A percentile compares a stretch with the other conserved stretches of the same genome.
Conservation (phyloP, 2,113 vertebrate genomes). For the Promerops cafer region DNA sequence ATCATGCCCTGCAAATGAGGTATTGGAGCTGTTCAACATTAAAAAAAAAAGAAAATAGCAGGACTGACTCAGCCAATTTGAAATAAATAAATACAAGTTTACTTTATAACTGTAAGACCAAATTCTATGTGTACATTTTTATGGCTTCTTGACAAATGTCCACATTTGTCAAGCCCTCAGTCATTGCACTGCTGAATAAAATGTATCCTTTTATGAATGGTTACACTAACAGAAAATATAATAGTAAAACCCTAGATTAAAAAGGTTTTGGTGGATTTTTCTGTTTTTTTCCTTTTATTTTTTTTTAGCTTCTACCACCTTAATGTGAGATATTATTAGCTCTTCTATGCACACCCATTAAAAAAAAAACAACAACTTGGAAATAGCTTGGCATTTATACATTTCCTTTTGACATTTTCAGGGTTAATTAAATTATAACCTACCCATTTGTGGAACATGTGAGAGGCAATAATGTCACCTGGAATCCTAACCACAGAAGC, state of each 20-base stretch:
- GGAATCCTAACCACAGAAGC: neutral
- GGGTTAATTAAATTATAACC: slow-evolving; percentile 66
- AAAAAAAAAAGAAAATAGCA: neutral
- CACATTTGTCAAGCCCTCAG: neutral
- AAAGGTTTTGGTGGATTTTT: neutral
- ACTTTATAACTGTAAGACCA: neutral
- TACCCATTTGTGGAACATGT: neutral
- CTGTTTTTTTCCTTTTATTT: fast-evolving
- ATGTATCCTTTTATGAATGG: neutral
- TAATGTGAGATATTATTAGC: neutral
- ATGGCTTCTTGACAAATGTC: neutral
- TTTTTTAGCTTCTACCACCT: neutral
- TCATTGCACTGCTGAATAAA: neutral
- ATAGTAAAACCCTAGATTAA: neutral
- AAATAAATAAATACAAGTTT: neutral
- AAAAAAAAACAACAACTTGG: neutral
- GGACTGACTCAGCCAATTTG: neutral
- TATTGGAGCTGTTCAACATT: neutral
- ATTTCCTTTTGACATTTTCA: slow-evolving; percentile 63
- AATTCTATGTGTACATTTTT: neutral
- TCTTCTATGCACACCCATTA: neutral
- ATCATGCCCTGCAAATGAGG: neutral
- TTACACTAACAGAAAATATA: neutral
- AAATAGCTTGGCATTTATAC: slow-evolving; percentile 56
- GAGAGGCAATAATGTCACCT: slow-evolving; percentile 20